These are phyloP conservation scores for Asarcornis scutulata DNA, from an alignment of 2,113 vertebrate species.

Conservation along the genomic window DNA sequence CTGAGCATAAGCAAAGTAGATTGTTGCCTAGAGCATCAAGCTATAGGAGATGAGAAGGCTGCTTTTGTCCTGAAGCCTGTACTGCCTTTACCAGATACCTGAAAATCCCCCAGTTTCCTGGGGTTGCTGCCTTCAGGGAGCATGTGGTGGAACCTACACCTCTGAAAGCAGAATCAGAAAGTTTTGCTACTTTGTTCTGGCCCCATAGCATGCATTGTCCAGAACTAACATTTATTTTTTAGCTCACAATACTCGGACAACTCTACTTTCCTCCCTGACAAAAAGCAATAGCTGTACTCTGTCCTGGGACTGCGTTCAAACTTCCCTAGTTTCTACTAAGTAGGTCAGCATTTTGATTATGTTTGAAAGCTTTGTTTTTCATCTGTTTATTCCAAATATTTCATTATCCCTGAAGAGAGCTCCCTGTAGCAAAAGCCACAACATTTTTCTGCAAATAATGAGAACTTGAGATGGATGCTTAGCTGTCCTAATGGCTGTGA, in stretches of 20 bases:
- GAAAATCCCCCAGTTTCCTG: background rate
- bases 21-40: background rate
- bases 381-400: background rate
- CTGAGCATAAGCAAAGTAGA: background rate
- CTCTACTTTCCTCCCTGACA: background rate
- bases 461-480: background rate
- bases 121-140: background rate
- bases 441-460: background rate
- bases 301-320: background rate
- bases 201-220: background rate
- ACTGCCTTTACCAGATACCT: background rate
- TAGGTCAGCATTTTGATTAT: background rate
- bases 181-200: background rate
- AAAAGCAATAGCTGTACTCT: background rate
- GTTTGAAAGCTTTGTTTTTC: background rate
- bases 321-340: background rate
- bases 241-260: background rate
- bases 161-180: background rate
- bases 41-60: background rate
- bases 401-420: background rate
- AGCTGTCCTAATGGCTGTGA: background rate
- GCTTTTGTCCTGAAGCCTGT: background rate
- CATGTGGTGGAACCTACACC: rapidly evolving
- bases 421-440: background rate
- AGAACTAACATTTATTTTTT: background rate